Percentiles rank a stretch among this genome's conserved stretches.
These are phyloP conservation scores for Epinotia brunnichana DNA, from an alignment of 2,888 invertebrate species.

Conservation along the genomic window DNA sequence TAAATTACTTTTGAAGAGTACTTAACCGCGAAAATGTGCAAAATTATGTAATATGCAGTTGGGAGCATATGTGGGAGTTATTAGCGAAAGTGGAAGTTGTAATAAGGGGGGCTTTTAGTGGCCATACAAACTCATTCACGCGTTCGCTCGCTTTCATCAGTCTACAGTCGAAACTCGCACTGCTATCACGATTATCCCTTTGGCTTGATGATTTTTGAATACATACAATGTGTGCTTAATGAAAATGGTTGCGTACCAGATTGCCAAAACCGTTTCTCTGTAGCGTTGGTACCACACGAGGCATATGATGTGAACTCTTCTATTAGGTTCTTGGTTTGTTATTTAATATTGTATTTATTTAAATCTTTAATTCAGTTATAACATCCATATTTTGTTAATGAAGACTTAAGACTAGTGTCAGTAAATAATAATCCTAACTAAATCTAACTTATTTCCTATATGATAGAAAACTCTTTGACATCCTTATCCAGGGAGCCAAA, in stretches of 20 bases:
- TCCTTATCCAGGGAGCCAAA: too few species aligned
- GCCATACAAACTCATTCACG: constrained; percentile 55
- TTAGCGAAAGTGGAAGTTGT: constrained; percentile 69
- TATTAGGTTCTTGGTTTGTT: too few species aligned
- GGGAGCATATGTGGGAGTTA: constrained; percentile 63
- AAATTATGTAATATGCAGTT: constrained; percentile 65
- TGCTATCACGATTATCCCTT: constrained; percentile 22
- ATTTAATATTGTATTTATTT: too few species aligned
- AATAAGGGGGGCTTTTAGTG: constrained; percentile 58
- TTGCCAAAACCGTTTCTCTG: neutral
- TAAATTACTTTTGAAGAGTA: constrained; percentile 67
- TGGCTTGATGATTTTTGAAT: constrained; percentile 24
- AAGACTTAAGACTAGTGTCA: too few species aligned
- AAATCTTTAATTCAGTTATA: too few species aligned
- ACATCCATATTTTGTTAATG: too few species aligned
- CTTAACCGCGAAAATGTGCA: constrained; percentile 69
- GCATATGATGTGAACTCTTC: neutral
- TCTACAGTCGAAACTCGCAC: constrained; percentile 14
- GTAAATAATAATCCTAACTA: too few species aligned
- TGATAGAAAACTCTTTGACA: too few species aligned
- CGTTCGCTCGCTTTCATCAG: constrained; percentile 40
- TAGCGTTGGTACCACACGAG: neutral
- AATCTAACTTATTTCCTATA: too few species aligned
- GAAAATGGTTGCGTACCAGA: neutral
- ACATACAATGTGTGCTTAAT: neutral